phyloP scores from a whole-genome alignment of 2,797 vertebrate species.

The Smutsia temminckii region DNA sequence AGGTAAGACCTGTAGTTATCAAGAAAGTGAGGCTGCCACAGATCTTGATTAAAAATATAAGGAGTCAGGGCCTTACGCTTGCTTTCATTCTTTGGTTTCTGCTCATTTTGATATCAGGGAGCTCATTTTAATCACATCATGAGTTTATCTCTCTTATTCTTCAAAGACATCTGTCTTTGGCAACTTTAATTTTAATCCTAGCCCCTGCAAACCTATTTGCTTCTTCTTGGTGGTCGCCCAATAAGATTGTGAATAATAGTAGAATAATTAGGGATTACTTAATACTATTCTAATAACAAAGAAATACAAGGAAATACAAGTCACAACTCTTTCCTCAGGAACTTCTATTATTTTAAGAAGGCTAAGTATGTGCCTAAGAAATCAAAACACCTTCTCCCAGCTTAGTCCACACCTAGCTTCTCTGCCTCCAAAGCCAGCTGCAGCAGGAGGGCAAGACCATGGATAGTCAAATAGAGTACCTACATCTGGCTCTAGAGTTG shows the following conservation, averaged over 20 bases:
- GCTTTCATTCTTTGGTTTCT: neutral
- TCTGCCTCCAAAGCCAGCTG: no score
- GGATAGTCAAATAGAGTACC: neutral
- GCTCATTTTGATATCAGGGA: neutral
- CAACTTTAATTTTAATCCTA: neutral
- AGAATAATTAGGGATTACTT: neutral
- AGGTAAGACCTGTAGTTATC: slow-evolving; percentile 47
- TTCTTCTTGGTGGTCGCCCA: neutral
- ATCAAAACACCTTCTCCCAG: no score
- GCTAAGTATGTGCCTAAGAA: neutral
- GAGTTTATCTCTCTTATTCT: neutral
- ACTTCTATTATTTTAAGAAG: neutral
- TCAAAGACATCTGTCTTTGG: neutral
- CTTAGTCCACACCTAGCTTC: no score
- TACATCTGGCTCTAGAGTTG: neutral
- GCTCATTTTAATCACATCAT: neutral
- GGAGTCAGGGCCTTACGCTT: neutral
- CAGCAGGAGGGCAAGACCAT: neutral
- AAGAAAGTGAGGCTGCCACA: slow-evolving; percentile 43
- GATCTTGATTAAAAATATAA: slow-evolving; percentile 53
- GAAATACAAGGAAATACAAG: neutral
- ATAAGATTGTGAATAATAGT: neutral
- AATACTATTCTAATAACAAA: neutral
- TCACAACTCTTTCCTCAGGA: neutral
- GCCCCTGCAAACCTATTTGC: neutral